Conservation (phyloP, 1,140 invertebrate genomes). For the Drepana arcuata region DNA sequence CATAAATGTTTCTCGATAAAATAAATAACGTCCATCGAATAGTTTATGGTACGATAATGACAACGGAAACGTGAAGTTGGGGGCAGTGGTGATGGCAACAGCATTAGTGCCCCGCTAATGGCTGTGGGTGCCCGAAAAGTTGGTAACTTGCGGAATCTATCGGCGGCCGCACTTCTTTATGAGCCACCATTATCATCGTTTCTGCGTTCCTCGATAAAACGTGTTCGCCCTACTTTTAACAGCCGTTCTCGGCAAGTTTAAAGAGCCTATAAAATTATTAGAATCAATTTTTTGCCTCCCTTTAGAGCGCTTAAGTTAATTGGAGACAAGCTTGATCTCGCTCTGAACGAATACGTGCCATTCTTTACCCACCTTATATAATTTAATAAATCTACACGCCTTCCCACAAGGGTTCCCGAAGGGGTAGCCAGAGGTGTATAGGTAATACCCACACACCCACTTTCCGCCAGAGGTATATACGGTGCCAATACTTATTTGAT, state of each 20-base stretch:
- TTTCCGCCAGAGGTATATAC: too few relatives aligned
- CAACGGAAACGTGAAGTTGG: constrained; percentile 19
- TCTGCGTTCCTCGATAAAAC: constrained; percentile 61
- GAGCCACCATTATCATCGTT: constrained; percentile 61
- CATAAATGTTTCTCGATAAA: too few relatives aligned
- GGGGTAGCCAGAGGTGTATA: too few relatives aligned
- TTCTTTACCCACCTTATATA: too few relatives aligned
- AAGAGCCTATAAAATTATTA: constrained; percentile 48
- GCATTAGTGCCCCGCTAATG: constrained; percentile 54
- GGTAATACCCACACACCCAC: too few relatives aligned
- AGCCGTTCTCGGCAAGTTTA: constrained; percentile 44
- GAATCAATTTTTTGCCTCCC: constrained; percentile 34
- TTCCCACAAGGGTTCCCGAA: too few relatives aligned
- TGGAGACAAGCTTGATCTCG: too few relatives aligned
- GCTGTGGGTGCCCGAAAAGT: constrained; percentile 51
- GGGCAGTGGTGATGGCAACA: constrained; percentile 22
- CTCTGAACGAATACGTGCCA: too few relatives aligned
- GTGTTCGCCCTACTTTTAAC: constrained; percentile 54
- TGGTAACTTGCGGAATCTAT: constrained; percentile 65
- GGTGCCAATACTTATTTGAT: too few relatives aligned
- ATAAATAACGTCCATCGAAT: too few relatives aligned
- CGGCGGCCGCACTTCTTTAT: constrained; percentile 56
- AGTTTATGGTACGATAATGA: constrained; percentile 10
- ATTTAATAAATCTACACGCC: too few relatives aligned
- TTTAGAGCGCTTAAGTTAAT: too few relatives aligned